Conservation (phyloP, 2,113 vertebrate genomes). For the Nanger granti region DNA sequence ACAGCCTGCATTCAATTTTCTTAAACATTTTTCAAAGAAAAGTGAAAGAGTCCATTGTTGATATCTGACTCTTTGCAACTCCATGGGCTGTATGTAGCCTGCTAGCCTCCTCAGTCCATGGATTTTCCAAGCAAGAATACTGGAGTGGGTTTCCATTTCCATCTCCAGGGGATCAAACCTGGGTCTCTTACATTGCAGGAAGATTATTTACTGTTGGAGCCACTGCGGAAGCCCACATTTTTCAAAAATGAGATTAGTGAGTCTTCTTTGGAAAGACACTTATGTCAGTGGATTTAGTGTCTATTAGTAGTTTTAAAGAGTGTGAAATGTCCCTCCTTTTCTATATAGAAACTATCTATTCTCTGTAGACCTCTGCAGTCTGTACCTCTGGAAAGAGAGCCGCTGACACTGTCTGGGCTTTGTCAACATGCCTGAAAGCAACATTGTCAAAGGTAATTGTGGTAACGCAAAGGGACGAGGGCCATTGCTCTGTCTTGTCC, state of each 20-base stretch:
- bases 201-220: background rate
- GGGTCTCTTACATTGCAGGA: rapidly evolving
- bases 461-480: background rate
- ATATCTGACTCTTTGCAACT: background rate
- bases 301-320: conserved; percentile 6
- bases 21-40: background rate
- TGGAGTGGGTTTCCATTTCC: background rate
- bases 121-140: background rate
- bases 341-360: background rate
- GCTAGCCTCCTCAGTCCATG: background rate
- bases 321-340: background rate
- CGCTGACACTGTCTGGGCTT: background rate
- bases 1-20: background rate
- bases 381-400: background rate
- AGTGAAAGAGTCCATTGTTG: background rate
- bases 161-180: background rate
- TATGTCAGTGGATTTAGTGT: background rate
- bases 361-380: background rate
- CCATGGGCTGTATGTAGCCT: background rate
- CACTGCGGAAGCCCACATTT: background rate
- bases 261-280: background rate
- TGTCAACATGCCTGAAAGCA: background rate
- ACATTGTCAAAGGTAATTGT: background rate
- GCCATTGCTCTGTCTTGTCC: background rate
- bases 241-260: background rate